Evolutionary conservation across 1,140 invertebrate genomes (phyloP), one percentile per base, ranked within the genome.

Genomic region (Lucilia cuprina): DNA sequence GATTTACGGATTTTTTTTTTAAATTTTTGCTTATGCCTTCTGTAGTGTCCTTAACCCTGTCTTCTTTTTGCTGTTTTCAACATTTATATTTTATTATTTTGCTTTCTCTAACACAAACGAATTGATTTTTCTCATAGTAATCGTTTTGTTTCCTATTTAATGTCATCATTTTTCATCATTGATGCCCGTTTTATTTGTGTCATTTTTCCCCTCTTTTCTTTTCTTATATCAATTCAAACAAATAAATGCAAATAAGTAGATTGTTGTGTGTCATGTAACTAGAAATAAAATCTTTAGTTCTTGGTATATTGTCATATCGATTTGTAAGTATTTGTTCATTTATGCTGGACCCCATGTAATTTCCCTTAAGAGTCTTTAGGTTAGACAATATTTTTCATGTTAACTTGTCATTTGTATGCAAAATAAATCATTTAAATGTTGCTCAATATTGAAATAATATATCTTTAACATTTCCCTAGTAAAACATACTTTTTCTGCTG

Each of bases 341-440:
- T 10, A 25, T 25, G 19, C 19, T 70, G 65, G 65, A 70, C 65
- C 19, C 25, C 17, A 70, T 70, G 65, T 70, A 47, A 19, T 78
- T 78, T 78, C 75, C 75, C 75, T 78, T 78, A 78, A 78, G 75
- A 78, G 34, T 78, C 75, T 78, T 78, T 49, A 78, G n/a, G 75
- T 19, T 47, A 78, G 35, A 41, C 14, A 17, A 47, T 65, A 41
- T 78, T 78, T 78, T 47, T 47, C 17, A 78, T 47, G 75, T 47
- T 78, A 78, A 78, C 47, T 78, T 78, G 75, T 78, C 75, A 78
- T 78, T 78, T 78, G 75, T 78, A 78, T 78, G 75, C 75, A 78
- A 78, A 78, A 78, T 78, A 78, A 78, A 78, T 78, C 75, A 78
- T 78, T 78, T 47, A 78, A 78, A 78, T 49, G 75, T 47, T 78